Evolutionary conservation across 1,140 invertebrate species (phyloP).

Genomic region (Drosophila hydei): DNA sequence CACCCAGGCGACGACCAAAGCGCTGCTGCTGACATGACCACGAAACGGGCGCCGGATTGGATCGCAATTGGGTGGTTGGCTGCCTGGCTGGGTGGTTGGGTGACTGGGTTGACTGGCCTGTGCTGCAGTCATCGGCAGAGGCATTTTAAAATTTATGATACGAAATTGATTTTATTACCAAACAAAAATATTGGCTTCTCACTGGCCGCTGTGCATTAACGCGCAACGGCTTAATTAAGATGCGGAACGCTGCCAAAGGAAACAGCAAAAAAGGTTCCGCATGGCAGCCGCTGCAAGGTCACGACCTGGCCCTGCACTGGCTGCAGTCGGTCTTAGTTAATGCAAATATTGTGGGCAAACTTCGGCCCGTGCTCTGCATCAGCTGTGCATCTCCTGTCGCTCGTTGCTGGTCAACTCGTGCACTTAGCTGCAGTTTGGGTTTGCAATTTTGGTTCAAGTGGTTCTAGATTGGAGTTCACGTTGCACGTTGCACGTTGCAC

Average conservation of each 20-base stretch:
- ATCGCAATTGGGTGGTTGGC: constrained; percentile 1
- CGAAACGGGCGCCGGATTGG: constrained; percentile 34
- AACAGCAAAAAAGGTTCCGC: neutral
- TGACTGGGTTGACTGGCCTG: neutral
- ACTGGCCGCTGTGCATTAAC: constrained; percentile 61
- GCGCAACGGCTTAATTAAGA: constrained; percentile 59
- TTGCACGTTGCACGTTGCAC: constrained; percentile 28
- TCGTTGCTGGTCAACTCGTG: neutral
- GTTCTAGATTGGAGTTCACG: neutral
- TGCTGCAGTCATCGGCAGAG: constrained; percentile 2
- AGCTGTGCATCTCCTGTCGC: neutral
- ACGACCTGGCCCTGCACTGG: constrained; percentile 7
- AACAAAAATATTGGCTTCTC: constrained; percentile 59
- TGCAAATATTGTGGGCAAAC: constrained; percentile 26
- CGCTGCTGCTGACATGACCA: constrained; percentile 62
- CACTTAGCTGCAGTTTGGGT: constrained; percentile 37
- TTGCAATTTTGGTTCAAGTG: constrained; percentile 32
- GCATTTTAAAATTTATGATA: constrained; percentile 67
- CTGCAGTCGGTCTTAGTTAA: constrained; percentile 12
- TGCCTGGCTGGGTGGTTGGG: neutral
- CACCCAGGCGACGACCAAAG: constrained; percentile 64
- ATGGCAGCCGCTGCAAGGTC: constrained; percentile 26
- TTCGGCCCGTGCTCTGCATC: neutral
- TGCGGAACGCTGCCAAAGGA: neutral
- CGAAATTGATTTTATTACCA: constrained; percentile 78